Percentiles rank a stretch among this genome's conserved stretches.
phyloP scores from a whole-genome alignment of 2,888 invertebrate genomes.

The Fabriciana adippe region DNA sequence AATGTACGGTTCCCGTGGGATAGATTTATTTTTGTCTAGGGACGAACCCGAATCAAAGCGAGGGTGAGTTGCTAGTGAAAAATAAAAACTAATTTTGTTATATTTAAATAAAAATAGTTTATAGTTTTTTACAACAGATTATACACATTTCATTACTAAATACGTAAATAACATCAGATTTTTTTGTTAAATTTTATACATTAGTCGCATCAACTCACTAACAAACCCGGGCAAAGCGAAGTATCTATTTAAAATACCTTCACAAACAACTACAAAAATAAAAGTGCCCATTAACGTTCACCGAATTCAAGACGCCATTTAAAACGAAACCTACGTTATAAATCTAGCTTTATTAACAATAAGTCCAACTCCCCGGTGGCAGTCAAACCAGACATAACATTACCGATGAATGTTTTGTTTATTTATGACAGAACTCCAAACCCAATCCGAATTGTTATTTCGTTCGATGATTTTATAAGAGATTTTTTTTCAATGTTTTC shows the following conservation, averaged over 20 bases:
- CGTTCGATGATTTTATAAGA: slow-evolving; percentile 4
- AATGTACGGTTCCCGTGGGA: too few relatives aligned
- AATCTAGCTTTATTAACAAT: slow-evolving; percentile 34
- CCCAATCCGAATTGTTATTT: neutral
- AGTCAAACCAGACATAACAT: slow-evolving; percentile 43
- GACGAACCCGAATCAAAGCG: too few relatives aligned
- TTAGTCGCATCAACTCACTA: neutral
- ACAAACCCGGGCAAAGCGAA: slow-evolving; percentile 20
- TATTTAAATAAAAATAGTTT: neutral
- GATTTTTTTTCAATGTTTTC: slow-evolving; percentile 5
- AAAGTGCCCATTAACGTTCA: slow-evolving; percentile 21
- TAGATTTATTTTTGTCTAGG: too few relatives aligned
- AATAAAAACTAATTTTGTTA: neutral
- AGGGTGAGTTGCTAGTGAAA: neutral
- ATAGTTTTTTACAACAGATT: neutral
- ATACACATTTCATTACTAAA: too few relatives aligned
- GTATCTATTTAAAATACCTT: slow-evolving; percentile 18
- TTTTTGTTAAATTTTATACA: neutral
- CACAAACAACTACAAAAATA: slow-evolving; percentile 22
- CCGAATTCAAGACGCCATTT: slow-evolving; percentile 22
- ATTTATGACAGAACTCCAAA: slow-evolving; percentile 26
- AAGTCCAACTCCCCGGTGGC: slow-evolving; percentile 37
- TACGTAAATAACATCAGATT: too few relatives aligned
- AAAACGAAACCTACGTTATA: slow-evolving; percentile 33
- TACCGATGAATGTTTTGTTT: slow-evolving; percentile 24